Conservation (phyloP, 2,113 vertebrate genomes). For the Chunga burmeisteri region DNA sequence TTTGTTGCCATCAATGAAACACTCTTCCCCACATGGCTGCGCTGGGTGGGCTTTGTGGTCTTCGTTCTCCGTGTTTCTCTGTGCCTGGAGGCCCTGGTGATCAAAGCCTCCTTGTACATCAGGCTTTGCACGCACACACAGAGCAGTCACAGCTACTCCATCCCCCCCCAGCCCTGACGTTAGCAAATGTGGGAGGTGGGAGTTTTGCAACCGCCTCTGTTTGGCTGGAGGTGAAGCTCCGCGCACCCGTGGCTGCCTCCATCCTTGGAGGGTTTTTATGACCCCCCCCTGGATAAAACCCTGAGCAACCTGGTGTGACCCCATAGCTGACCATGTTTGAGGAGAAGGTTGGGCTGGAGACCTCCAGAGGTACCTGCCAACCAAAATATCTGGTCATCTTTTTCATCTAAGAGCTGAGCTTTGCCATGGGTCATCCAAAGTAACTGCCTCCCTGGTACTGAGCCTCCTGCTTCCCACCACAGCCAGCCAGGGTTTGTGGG, state of each 20-base stretch:
- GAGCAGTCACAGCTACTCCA: not conserved
- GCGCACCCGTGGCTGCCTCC: accelerated
- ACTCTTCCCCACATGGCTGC: accelerated
- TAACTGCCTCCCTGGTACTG: not conserved
- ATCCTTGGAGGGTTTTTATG: not conserved
- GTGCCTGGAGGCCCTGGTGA: not conserved
- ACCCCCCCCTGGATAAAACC: not conserved
- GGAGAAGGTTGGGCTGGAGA: not conserved
- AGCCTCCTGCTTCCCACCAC: not conserved
- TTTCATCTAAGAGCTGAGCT: not conserved
- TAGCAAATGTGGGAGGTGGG: accelerated
- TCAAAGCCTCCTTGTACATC: not conserved
- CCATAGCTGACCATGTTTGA: not conserved
- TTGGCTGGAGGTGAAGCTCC: not conserved
- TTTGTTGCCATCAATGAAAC: not conserved
- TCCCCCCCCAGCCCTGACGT: not conserved
- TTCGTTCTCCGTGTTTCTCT: accelerated
- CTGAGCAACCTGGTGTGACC: not conserved
- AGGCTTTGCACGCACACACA: accelerated
- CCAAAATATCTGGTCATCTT: not conserved
- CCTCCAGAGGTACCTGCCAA: not conserved
- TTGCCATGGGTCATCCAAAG: not conserved
- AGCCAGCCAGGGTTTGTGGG: not conserved
- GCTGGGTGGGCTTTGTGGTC: not conserved
- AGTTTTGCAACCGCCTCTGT: not conserved